A percentile compares a stretch with the other conserved stretches of the same genome.
phyloP scores from a whole-genome alignment of 2,888 invertebrate genomes.

The Drosophila anomelani region DNA sequence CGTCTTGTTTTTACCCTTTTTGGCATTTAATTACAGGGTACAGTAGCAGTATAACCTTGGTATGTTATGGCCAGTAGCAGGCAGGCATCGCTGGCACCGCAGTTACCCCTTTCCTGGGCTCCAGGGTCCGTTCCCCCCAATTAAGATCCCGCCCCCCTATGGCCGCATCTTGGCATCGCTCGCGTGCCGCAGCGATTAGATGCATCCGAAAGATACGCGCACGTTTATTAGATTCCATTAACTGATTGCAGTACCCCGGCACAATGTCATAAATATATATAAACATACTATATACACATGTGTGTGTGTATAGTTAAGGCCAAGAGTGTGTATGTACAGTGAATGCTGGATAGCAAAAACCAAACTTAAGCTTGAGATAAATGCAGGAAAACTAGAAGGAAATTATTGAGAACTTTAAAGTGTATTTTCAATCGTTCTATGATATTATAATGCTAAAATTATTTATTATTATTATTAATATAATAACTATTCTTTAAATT shows the following conservation, averaged over 20 bases:
- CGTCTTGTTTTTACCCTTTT: slow-evolving; percentile 4
- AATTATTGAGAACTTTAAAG: background rate
- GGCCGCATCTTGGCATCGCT: slow-evolving; percentile 38
- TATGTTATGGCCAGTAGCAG: slow-evolving; percentile 25
- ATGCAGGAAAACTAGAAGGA: too few species aligned
- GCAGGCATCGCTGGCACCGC: slow-evolving; percentile 2
- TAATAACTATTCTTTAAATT: background rate
- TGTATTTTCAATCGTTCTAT: background rate
- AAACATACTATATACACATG: background rate
- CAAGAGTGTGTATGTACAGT: slow-evolving; percentile 3
- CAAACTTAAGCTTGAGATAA: background rate
- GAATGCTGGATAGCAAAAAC: background rate
- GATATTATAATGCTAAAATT: background rate
- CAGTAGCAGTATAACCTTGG: slow-evolving; percentile 40
- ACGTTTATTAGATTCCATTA: slow-evolving; percentile 81
- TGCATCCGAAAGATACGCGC: slow-evolving; percentile 70
- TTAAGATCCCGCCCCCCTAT: background rate
- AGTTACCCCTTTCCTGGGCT: slow-evolving; percentile 9
- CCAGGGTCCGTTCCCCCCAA: background rate
- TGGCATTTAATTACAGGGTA: slow-evolving; percentile 69
- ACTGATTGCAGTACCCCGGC: slow-evolving; percentile 66
- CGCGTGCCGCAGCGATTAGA: slow-evolving; percentile 70
- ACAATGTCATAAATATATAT: slow-evolving; percentile 39
- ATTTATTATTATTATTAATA: background rate
- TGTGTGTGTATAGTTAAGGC: background rate